Evolutionary conservation across 2,113 vertebrate species (phyloP).

Genomic region (Maccullochella peelii): DNA sequence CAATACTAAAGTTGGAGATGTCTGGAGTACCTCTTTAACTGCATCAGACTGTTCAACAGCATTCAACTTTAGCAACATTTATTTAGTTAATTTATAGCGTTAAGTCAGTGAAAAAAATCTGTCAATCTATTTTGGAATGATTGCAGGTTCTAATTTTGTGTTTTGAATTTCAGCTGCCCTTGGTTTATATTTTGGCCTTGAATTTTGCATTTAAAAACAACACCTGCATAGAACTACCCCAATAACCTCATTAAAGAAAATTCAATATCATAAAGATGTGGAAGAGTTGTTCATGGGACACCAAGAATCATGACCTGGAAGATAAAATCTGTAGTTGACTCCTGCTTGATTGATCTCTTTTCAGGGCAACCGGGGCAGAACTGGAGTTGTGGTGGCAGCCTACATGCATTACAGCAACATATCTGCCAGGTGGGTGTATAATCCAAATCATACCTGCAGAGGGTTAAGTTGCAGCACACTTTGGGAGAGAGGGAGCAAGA

Average conservation of each 20-base stretch:
- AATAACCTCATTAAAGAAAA: background rate
- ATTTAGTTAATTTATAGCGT: background rate
- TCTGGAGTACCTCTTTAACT: background rate
- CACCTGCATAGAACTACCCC: background rate
- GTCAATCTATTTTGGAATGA: background rate
- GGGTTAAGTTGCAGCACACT: background rate
- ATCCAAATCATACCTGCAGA: background rate
- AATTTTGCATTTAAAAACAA: background rate
- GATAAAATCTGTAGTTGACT: conserved; percentile 18
- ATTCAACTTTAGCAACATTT: background rate
- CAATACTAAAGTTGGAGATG: background rate
- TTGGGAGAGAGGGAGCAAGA: background rate
- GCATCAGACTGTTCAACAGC: background rate
- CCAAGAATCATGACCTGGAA: background rate
- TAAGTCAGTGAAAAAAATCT: background rate
- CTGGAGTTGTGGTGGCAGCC: conserved; percentile 95
- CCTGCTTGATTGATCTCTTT: conserved; percentile 37
- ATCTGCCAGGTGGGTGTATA: conserved; percentile 90
- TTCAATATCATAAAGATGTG: background rate
- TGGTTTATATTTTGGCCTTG: background rate
- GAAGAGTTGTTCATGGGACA: background rate
- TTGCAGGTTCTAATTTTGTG: background rate
- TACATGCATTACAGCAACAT: conserved; percentile 99
- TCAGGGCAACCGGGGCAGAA: conserved; percentile 95
- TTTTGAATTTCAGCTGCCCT: background rate